phyloP scores from a whole-genome alignment of 35 echinoderm and acorn worm genomes.

The Heliocidaris erythrogramma region DNA sequence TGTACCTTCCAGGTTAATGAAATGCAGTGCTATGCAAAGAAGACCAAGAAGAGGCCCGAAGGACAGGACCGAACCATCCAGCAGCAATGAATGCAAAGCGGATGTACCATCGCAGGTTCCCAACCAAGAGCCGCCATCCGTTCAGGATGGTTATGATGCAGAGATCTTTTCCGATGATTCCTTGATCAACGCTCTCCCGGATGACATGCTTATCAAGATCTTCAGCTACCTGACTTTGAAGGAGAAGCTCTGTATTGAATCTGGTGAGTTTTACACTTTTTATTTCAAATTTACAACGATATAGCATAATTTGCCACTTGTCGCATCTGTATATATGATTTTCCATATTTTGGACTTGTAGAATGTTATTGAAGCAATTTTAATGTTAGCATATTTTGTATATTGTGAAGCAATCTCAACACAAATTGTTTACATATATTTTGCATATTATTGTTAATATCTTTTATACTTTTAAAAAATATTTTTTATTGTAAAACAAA shows the following conservation, averaged over 20 bases:
- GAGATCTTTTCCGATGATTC: not conserved
- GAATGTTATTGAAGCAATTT: no score
- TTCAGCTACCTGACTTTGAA: constrained; percentile 21
- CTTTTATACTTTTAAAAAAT: no score
- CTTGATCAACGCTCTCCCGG: not conserved
- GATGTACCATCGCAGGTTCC: not conserved
- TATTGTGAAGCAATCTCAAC: no score
- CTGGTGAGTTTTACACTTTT: not conserved
- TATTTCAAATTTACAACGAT: no score
- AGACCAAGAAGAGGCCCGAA: not conserved
- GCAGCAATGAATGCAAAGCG: not conserved
- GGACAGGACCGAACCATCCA: not conserved
- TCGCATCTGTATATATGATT: no score
- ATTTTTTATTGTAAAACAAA: no score
- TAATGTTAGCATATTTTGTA: no score
- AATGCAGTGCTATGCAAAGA: constrained; percentile 22
- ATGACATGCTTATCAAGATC: constrained; percentile 42
- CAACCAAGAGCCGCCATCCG: not conserved
- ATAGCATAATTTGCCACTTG: no score
- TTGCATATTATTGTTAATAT: no score
- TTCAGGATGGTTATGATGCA: not conserved
- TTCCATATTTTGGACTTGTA: no score
- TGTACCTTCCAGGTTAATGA: constrained; percentile 16
- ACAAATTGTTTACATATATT: no score
- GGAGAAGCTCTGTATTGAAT: not conserved